A percentile compares a stretch with the other conserved stretches of the same genome.
phyloP scores from a whole-genome alignment of 2,113 vertebrate genomes.

The Neotoma lepida region DNA sequence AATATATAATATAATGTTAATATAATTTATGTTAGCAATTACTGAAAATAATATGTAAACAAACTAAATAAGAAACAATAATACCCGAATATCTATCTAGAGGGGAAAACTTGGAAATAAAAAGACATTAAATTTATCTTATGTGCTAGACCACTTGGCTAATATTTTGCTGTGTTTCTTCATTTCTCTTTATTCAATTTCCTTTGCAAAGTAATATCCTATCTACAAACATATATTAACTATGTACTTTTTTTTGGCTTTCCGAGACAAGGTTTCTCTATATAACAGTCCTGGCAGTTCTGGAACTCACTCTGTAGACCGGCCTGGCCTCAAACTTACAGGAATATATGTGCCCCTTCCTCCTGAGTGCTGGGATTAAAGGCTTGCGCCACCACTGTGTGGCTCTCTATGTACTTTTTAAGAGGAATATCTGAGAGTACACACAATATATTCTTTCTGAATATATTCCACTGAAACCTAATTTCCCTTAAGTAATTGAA shows the following conservation, averaged over 20 bases:
- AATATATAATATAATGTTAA: neutral
- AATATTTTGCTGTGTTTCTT: neutral
- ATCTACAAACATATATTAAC: neutral
- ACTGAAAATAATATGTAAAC: neutral
- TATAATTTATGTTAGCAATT: neutral
- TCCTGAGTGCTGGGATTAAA: no score
- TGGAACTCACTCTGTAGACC: no score
- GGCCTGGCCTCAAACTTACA: no score
- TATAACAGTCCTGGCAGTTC: no score
- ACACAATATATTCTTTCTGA: neutral
- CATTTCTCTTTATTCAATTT: neutral
- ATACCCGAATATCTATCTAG: neutral
- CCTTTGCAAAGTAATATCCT: neutral
- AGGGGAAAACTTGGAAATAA: neutral
- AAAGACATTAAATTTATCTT: neutral
- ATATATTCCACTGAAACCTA: neutral
- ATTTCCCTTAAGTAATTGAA: neutral
- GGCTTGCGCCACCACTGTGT: no score
- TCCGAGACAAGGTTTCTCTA: no score
- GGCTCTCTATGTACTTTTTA: neutral
- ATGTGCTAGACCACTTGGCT: neutral
- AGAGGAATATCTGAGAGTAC: neutral
- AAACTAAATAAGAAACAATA: neutral
- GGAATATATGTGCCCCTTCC: no score
- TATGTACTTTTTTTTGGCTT: neutral